These are phyloP conservation scores for Chironomus tepperi DNA, from an alignment of 1,140 invertebrate species.

Conservation along the genomic window DNA sequence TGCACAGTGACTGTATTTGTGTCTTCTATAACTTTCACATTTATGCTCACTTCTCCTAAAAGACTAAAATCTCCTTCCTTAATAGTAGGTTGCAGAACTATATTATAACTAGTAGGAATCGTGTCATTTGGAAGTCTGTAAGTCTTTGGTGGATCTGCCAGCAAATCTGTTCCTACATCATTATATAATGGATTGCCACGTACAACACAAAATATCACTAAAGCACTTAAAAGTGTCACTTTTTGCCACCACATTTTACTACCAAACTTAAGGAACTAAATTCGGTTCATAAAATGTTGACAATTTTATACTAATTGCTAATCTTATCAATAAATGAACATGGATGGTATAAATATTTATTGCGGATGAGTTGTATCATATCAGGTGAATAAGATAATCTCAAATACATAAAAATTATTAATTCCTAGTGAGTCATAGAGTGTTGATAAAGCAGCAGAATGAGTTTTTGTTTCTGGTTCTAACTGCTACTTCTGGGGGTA, in stretches of 20 bases:
- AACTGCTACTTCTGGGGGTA: no score
- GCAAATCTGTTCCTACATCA: no score
- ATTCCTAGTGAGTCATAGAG: no score
- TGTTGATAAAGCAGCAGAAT: no score
- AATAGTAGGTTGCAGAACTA: neutral
- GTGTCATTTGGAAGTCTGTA: neutral
- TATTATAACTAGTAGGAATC: neutral
- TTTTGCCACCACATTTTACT: neutral
- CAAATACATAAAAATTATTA: no score
- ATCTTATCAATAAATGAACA: no score
- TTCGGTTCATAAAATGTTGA: neutral
- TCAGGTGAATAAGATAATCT: no score
- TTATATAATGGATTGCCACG: neutral
- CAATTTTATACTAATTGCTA: no score
- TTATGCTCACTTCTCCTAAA: neutral
- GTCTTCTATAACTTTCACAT: neutral
- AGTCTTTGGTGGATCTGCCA: neutral
- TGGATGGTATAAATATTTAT: no score
- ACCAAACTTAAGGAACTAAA: neutral
- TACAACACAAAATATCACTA: neutral
- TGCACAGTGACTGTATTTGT: neutral
- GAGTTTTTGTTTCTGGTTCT: no score
- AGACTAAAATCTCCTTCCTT: neutral
- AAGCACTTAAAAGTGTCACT: neutral
- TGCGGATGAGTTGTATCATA: no score